A percentile compares a stretch with the other conserved stretches of the same genome.
Evolutionary conservation across 2,113 vertebrate genomes (phyloP).

Genomic region (Alethe castanea): DNA sequence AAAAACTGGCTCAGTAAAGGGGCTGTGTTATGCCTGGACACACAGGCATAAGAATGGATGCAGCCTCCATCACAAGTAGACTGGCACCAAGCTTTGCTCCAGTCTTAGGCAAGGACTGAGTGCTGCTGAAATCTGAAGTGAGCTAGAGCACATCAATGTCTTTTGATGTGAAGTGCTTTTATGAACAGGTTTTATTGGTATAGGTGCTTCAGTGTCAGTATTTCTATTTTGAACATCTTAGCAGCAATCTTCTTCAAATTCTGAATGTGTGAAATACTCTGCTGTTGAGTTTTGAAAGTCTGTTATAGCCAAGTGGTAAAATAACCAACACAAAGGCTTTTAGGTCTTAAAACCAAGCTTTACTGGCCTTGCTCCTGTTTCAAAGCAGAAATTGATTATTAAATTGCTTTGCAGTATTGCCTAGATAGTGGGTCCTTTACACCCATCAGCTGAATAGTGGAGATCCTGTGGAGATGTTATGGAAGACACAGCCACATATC

Average conservation of each 20-base stretch:
- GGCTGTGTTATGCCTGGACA: background rate
- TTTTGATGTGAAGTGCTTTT: background rate
- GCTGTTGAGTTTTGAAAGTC: background rate
- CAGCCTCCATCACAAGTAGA: background rate
- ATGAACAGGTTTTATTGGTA: background rate
- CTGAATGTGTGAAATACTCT: background rate
- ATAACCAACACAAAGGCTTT: background rate
- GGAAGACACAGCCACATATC: background rate
- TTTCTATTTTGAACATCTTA: background rate
- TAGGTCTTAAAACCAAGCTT: background rate
- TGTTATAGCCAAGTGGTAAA: background rate
- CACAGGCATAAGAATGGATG: fast-evolving
- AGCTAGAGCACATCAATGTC: background rate
- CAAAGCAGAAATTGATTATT: background rate
- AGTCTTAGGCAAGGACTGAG: background rate
- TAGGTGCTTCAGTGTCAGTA: background rate
- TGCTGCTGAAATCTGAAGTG: background rate
- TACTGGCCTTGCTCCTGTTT: background rate
- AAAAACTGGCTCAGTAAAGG: background rate
- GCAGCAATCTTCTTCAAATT: background rate
- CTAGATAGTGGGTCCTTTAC: background rate
- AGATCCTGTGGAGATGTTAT: background rate
- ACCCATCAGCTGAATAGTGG: background rate
- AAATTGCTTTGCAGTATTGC: background rate
- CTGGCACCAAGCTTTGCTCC: background rate